Evolutionary conservation across 2,888 invertebrate species (phyloP).

Genomic region (Harpalus rubripes): DNA sequence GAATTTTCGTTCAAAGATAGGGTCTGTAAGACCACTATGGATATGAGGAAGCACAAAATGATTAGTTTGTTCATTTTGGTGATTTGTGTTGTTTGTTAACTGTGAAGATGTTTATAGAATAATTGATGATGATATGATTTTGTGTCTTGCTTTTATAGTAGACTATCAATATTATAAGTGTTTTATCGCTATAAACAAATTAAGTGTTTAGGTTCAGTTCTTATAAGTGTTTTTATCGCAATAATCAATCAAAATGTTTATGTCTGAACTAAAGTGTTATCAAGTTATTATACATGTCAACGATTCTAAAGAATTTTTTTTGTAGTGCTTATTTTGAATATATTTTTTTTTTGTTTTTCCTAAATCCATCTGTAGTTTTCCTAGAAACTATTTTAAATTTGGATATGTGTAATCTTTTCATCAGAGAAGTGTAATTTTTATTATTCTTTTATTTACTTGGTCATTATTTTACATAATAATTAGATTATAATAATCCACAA

Average conservation of each 20-base stretch:
- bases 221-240: not conserved
- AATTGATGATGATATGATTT: not conserved
- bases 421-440: no score
- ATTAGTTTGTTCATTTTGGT: conserved; percentile 26
- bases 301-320: not conserved
- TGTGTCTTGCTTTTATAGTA: not conserved
- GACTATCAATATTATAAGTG: no score
- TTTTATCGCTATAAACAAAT: not conserved
- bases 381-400: no score
- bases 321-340: no score
- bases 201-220: no score
- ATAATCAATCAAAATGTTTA: not conserved
- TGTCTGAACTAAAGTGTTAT: not conserved
- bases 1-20: not conserved
- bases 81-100: not conserved
- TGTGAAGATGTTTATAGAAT: not conserved
- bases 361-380: no score
- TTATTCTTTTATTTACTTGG: no score
- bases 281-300: not conserved
- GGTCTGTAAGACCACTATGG: not conserved
- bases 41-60: not conserved
- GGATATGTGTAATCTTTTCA: no score
- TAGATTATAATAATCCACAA: no score
- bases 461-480: no score
- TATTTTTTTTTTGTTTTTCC: no score